Evolutionary conservation across 1,140 invertebrate genomes (phyloP).

Genomic region (Idris sp.): DNA sequence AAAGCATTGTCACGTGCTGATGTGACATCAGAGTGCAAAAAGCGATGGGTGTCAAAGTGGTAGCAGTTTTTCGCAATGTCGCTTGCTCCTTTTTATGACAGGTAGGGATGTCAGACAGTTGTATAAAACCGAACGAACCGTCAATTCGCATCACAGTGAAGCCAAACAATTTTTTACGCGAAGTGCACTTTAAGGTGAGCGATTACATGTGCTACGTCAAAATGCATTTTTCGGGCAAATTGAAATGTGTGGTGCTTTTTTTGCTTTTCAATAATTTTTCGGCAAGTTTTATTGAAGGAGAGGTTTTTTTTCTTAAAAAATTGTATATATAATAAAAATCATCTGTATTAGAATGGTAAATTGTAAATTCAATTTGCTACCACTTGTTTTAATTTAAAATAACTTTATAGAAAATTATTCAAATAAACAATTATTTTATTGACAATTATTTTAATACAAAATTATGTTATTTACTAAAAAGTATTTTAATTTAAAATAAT

Average conservation of each 20-base stretch:
- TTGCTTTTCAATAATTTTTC: too few relatives aligned
- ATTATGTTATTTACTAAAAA: too few relatives aligned
- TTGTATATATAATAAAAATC: too few relatives aligned
- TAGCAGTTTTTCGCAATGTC: constrained; percentile 58
- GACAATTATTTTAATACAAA: too few relatives aligned
- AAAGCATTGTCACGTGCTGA: constrained; percentile 53
- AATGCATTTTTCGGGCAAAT: constrained; percentile 25
- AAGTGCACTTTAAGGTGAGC: constrained; percentile 62
- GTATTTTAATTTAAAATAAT: not conserved
- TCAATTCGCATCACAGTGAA: constrained; percentile 66
- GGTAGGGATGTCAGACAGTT: constrained; percentile 62
- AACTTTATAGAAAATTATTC: too few relatives aligned
- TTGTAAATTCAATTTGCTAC: too few relatives aligned
- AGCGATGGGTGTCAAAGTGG: constrained; percentile 39
- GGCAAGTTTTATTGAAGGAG: too few relatives aligned
- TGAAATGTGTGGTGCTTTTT: too few relatives aligned
- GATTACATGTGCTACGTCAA: constrained; percentile 23
- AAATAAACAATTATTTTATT: too few relatives aligned
- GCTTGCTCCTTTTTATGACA: constrained; percentile 55
- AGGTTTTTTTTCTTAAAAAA: too few relatives aligned
- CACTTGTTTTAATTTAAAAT: too few relatives aligned
- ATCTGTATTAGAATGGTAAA: too few relatives aligned
- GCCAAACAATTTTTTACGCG: constrained; percentile 40
- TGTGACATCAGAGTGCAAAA: constrained; percentile 49
- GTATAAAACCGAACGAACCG: constrained; percentile 69